Evolutionary conservation across 2,888 invertebrate species (phyloP), one percentile per base, ranked within the genome.

Genomic region (Gari tellinella): DNA sequence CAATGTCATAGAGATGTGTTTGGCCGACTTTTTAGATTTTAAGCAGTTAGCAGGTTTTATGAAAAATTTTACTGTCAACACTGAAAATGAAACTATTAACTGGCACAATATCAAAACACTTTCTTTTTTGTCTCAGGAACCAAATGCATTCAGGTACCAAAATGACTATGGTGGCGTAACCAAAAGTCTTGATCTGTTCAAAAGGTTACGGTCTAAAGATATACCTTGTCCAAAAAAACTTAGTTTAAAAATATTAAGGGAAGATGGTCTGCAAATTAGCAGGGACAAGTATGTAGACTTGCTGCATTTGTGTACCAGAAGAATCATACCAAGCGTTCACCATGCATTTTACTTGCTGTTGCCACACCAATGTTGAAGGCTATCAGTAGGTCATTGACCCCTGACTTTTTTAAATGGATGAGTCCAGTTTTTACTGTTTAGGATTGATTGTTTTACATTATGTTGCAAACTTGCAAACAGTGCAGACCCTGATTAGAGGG

Each of bases 141-240:
- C 67, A 40, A 68, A 68, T 38, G 7, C n/a, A 3, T 68, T 73
- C 17, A 3, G 37, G 7, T 68, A 63, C 37, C 46, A 73, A 45
- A 60, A 41, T 21, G 41, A 69, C 37, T 62, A 57, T 55, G 21
- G 40, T 57, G 73, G 64, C 17, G 23, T 8, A 17, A 10, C n/a
- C 0, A 25, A 17, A n/a, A 15, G 31, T 14, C 62, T 66, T 0
- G 58, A 72, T 7, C 45, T 72, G 10, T 57, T 67, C 10, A 17
- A 56, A 19, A 37, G 48, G 23, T 12, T 37, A 1, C 19, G 49
- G 25, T 49, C 49, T 43, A 43, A 43, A 8, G 17, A 43, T 17
- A 43, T n/a, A 4, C 43, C 43, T 8, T 43, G 21, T 21, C 48
- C 58, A 14, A 1, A 12, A 12, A 23, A 37, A 10, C 2, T 58